Conservation (phyloP, 1,140 invertebrate species). For the Lamellibrachia luymesi region DNA sequence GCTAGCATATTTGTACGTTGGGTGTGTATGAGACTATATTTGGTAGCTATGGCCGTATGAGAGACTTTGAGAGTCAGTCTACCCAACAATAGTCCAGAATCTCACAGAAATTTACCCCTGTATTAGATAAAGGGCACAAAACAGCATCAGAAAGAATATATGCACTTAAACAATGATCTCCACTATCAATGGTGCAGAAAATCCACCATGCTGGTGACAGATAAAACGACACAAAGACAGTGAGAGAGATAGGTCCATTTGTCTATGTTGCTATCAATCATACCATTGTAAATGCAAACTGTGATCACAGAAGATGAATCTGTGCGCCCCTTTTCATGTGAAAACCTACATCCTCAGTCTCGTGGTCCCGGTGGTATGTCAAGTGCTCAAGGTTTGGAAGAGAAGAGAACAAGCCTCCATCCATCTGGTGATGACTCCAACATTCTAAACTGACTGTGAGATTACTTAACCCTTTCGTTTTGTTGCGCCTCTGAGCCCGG, state of each 20-base stretch:
- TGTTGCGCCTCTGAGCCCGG: no score
- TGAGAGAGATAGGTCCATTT: background rate
- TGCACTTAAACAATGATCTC: background rate
- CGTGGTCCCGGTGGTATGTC: no score
- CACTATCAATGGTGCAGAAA: background rate
- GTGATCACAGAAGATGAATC: background rate
- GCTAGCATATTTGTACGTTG: background rate
- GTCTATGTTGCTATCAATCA: background rate
- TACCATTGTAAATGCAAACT: background rate
- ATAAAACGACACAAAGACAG: background rate
- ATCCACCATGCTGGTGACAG: background rate
- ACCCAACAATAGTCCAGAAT: background rate
- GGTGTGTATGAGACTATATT: background rate
- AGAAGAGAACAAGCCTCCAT: no score
- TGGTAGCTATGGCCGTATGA: background rate
- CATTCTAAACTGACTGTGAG: no score
- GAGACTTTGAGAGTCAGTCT: background rate
- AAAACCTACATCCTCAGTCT: background rate
- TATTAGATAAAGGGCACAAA: background rate
- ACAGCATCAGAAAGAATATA: background rate
- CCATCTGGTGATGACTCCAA: no score
- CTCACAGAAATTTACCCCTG: background rate
- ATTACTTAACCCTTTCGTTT: no score
- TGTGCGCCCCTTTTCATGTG: background rate
- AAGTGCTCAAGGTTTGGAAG: no score